These are phyloP conservation scores for Zonitis immaculata DNA, from an alignment of 2,888 invertebrate genomes.

Conservation along the genomic window DNA sequence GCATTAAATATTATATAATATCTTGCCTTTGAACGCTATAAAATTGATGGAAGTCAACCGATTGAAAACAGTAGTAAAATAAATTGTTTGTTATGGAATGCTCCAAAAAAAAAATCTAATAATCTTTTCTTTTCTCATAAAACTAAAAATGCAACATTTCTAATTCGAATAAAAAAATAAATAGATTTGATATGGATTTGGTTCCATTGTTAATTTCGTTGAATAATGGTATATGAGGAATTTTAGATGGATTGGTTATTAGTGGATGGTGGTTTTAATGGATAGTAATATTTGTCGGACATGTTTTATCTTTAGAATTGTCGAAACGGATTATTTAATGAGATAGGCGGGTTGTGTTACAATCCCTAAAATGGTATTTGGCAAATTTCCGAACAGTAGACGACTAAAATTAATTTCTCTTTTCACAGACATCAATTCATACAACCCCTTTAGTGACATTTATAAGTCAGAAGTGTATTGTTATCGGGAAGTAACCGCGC, in stretches of 20 bases:
- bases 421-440: conserved; percentile 48
- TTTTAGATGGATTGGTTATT: background rate
- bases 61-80: too few relatives aligned
- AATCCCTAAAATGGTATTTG: conserved; percentile 40
- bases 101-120: too few relatives aligned
- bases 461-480: conserved; percentile 50
- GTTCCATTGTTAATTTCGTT: too few relatives aligned
- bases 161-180: too few relatives aligned
- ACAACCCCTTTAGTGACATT: conserved; percentile 48
- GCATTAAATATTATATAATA: too few relatives aligned
- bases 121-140: too few relatives aligned
- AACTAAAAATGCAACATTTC: too few relatives aligned
- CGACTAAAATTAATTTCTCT: conserved; percentile 48
- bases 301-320: conserved; percentile 36
- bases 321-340: conserved; percentile 33
- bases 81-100: too few relatives aligned
- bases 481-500: conserved; percentile 46
- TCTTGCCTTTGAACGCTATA: too few relatives aligned
- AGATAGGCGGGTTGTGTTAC: conserved; percentile 28
- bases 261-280: conserved; percentile 24
- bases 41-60: too few relatives aligned
- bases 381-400: conserved; percentile 46
- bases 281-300: conserved; percentile 35
- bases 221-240: background rate
- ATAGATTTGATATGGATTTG: too few relatives aligned